Conservation (phyloP, 2,113 vertebrate species). For the Labeo catla region DNA sequence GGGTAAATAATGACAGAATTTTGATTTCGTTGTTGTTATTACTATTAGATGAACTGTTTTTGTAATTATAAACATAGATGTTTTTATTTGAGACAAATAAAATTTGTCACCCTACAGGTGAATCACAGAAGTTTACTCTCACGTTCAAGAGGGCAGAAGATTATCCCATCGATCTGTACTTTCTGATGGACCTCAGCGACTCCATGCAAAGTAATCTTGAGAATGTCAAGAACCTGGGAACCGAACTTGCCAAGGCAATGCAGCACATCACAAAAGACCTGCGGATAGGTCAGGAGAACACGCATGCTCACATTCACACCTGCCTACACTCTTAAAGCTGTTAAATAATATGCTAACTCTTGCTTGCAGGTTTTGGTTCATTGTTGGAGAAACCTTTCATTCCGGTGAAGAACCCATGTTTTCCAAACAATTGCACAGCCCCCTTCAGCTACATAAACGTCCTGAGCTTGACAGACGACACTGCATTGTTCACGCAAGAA, state of each 20-base stretch:
- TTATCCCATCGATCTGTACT: constrained; percentile 96
- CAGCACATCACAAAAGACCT: constrained; percentile 91
- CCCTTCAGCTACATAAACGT: constrained; percentile 98
- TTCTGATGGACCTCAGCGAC: constrained; percentile 96
- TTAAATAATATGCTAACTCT: background rate
- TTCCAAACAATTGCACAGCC: constrained; percentile 89
- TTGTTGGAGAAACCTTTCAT: constrained; percentile 98
- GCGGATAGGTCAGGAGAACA: constrained; percentile 83
- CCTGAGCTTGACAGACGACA: constrained; percentile 85
- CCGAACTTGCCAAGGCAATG: constrained; percentile 90
- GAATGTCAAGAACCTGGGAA: constrained; percentile 94
- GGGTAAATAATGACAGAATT: background rate
- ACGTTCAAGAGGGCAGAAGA: constrained; percentile 96
- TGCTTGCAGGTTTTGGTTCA: constrained; percentile 87
- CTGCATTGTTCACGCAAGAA: constrained; percentile 84
- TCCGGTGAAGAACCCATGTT: constrained; percentile 91
- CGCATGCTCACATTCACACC: background rate
- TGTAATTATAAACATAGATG: too few species aligned
- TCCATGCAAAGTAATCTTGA: constrained; percentile 96
- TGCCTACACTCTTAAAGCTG: background rate
- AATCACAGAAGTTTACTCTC: constrained; percentile 87
- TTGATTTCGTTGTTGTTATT: too few species aligned
- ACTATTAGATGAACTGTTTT: too few species aligned
- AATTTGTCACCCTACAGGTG: constrained; percentile 75
- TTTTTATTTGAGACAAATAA: too few species aligned